These are phyloP conservation scores for Castor canadensis DNA, from an alignment of 2,113 vertebrate genomes.

Conservation along the genomic window DNA sequence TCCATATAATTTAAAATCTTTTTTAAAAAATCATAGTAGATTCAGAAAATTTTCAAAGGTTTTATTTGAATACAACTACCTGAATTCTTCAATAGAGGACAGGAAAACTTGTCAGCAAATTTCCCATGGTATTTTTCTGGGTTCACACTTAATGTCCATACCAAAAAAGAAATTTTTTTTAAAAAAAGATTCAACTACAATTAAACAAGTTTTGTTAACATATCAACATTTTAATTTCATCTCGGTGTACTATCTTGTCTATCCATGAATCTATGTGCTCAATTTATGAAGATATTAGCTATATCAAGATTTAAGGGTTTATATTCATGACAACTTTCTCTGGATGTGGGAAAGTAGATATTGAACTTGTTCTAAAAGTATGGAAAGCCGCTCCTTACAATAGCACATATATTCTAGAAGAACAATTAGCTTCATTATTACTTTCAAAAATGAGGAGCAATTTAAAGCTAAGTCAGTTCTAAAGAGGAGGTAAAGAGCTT, in stretches of 20 bases:
- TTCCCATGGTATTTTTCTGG: not conserved
- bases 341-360: not conserved
- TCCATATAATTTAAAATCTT: not conserved
- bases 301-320: not conserved
- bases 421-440: slow-evolving; percentile 39
- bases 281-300: not conserved
- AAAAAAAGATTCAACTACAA: not conserved
- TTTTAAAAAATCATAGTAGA: not conserved
- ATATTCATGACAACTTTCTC: not conserved
- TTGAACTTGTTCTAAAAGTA: not conserved
- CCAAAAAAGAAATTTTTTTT: not conserved
- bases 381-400: not conserved
- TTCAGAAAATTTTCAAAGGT: not conserved
- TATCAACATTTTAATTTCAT: not conserved
- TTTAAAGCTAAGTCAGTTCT: slow-evolving; percentile 48
- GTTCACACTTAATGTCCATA: not conserved
- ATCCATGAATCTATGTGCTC: not conserved
- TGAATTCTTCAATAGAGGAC: not conserved
- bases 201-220: not conserved
- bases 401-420: not conserved
- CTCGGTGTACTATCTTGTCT: not conserved
- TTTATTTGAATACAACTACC: not conserved
- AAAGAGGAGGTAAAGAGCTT: not conserved
- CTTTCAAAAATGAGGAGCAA: not conserved
- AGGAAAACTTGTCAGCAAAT: not conserved